Percentiles rank a stretch among this genome's conserved stretches.
Conservation (phyloP, 2,888 invertebrate species). For the Melanophora roralis region DNA sequence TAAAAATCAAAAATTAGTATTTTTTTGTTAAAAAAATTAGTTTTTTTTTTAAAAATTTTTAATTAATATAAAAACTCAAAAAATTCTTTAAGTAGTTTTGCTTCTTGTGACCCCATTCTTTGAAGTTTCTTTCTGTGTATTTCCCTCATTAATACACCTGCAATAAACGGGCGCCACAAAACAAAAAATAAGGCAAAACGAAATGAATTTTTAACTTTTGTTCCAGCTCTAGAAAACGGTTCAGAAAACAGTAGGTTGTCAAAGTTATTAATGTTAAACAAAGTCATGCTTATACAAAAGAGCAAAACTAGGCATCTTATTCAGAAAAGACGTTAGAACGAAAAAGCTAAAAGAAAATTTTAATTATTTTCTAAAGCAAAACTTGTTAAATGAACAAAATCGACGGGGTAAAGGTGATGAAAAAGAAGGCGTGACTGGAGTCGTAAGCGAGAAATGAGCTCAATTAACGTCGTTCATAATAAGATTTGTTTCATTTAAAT, state of each 20-base stretch:
- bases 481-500: conserved; percentile 48
- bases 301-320: conserved; percentile 1
- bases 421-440: conserved; percentile 54
- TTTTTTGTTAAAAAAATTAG: too few relatives aligned
- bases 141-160: conserved; percentile 46
- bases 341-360: conserved; percentile 21
- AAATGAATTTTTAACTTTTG: conserved; percentile 34
- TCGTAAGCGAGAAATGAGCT: conserved; percentile 59
- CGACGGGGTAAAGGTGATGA: conserved; percentile 3
- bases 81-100: too few relatives aligned
- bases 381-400: conserved; percentile 18
- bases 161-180: conserved; percentile 52
- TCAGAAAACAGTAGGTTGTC: conserved; percentile 55
- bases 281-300: neutral
- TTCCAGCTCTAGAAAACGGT: conserved; percentile 34
- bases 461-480: conserved; percentile 59
- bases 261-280: conserved; percentile 48
- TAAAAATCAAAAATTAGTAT: too few relatives aligned
- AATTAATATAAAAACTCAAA: too few relatives aligned
- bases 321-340: too few relatives aligned
- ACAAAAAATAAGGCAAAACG: conserved; percentile 22
- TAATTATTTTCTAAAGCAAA: conserved; percentile 9
- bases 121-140: conserved; percentile 42
- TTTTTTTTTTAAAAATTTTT: too few relatives aligned
- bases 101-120: too few relatives aligned